phyloP scores from a whole-genome alignment of 2,888 invertebrate genomes.

The Ennomos erosarius region DNA sequence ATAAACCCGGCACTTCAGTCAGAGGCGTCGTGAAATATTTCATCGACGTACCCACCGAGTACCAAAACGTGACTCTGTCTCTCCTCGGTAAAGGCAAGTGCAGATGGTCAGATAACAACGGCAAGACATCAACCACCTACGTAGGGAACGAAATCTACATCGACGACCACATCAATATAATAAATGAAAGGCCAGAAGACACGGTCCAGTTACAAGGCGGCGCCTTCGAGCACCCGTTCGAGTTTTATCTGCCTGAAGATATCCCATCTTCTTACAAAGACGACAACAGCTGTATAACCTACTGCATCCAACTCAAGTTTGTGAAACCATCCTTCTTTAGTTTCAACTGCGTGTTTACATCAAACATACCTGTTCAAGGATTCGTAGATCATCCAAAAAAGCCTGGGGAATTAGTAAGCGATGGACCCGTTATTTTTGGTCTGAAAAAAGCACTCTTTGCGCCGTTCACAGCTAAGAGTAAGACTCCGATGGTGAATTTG shows the following conservation, averaged over 20 bases:
- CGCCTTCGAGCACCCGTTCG: conserved; percentile 33
- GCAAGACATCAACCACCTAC: conserved; percentile 9
- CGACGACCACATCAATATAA: conserved; percentile 9
- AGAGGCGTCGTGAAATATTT: conserved; percentile 42
- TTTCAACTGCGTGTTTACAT: conserved; percentile 22
- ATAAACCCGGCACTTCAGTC: conserved; percentile 40
- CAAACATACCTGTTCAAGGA: conserved; percentile 32
- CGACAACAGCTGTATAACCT: conserved; percentile 23
- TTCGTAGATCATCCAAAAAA: conserved; percentile 5
- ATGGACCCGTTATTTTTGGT: conserved; percentile 32
- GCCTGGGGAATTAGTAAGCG: background rate
- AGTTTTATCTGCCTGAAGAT: conserved; percentile 32
- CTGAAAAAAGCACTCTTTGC: conserved; percentile 31
- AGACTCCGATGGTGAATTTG: conserved; percentile 23
- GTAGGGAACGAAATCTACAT: conserved; percentile 25
- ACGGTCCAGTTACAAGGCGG: conserved; percentile 16
- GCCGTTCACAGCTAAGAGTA: conserved; percentile 10
- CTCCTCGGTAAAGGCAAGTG: conserved; percentile 43
- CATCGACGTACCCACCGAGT: conserved; percentile 39
- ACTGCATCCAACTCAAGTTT: conserved; percentile 27
- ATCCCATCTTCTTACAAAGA: conserved; percentile 32
- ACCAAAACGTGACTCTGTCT: conserved; percentile 36
- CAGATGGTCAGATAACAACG: conserved; percentile 30
- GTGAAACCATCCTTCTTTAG: conserved; percentile 28
- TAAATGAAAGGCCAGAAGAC: conserved; percentile 9